phyloP scores from a whole-genome alignment of 2,113 vertebrate species.

The Poeciliopsis occidentalis region DNA sequence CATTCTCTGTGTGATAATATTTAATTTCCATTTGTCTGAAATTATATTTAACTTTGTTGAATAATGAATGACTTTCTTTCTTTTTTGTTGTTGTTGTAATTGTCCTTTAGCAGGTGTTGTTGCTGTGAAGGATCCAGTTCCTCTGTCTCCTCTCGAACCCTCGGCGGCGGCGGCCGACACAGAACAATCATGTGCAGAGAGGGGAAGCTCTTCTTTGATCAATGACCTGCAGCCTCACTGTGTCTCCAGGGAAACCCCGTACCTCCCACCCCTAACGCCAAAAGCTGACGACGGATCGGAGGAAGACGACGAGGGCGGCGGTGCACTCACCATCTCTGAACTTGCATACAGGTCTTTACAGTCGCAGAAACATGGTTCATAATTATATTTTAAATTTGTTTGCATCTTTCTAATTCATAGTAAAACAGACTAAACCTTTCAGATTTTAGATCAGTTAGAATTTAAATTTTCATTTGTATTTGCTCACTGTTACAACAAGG shows the following conservation, averaged over 20 bases:
- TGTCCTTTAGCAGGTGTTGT: constrained; percentile 63
- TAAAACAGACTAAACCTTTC: neutral
- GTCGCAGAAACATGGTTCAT: neutral
- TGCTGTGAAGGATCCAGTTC: constrained; percentile 71
- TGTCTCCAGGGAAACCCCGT: constrained; percentile 66
- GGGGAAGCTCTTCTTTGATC: constrained; percentile 20
- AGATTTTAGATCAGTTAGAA: too few relatives aligned
- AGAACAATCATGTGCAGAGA: constrained; percentile 54
- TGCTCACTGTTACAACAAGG: neutral
- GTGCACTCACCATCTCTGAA: constrained; percentile 92
- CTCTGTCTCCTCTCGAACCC: constrained; percentile 73
- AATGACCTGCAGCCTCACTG: constrained; percentile 50
- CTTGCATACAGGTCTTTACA: constrained; percentile 81
- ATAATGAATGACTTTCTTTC: neutral
- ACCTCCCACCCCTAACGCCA: constrained; percentile 52
- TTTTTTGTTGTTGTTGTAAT: neutral
- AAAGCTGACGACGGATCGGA: constrained; percentile 59
- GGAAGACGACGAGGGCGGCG: constrained; percentile 78
- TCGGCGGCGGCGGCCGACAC: constrained; percentile 47
- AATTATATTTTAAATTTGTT: neutral
- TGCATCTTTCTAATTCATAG: neutral
- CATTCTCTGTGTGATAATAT: neutral
- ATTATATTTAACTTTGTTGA: neutral
- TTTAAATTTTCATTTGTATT: too few relatives aligned
- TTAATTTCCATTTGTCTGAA: neutral